Conservation (phyloP, 2,797 vertebrate genomes). For the Danio kyathit region DNA sequence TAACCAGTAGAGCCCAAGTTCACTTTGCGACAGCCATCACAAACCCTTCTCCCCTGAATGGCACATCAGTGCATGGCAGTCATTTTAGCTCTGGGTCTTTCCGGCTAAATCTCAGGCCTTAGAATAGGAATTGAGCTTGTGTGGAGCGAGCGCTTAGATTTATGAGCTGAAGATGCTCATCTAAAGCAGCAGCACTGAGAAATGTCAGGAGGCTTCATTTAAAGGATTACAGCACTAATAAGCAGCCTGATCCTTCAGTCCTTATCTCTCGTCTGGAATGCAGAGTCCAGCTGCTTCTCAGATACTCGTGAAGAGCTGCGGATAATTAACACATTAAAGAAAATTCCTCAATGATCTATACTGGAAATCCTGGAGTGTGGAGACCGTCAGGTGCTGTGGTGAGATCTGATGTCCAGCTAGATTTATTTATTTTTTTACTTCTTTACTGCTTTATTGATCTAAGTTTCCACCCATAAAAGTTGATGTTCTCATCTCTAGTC, state of each 20-base stretch:
- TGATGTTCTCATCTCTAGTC: too few species aligned
- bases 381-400: conserved; percentile 55
- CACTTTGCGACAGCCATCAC: background rate
- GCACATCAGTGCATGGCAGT: conserved; percentile 19
- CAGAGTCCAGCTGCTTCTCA: conserved; percentile 65
- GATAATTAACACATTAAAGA: conserved; percentile 70
- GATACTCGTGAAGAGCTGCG: conserved; percentile 63
- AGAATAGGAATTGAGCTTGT: conserved; percentile 34
- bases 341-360: conserved; percentile 60
- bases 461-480: too few species aligned
- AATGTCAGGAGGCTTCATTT: conserved; percentile 69
- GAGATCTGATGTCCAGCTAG: conserved; percentile 38
- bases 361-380: conserved; percentile 45
- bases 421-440: too few species aligned
- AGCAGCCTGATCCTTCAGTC: conserved; percentile 69
- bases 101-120: conserved; percentile 38
- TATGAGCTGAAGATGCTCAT: conserved; percentile 63
- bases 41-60: conserved; percentile 19
- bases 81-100: conserved; percentile 20
- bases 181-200: conserved; percentile 59
- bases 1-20: background rate
- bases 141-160: conserved; percentile 53
- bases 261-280: conserved; percentile 66
- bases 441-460: too few species aligned
- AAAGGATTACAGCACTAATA: conserved; percentile 74